Evolutionary conservation across 2,888 invertebrate species (phyloP).

Genomic region (Rhogogaster chlorosoma): DNA sequence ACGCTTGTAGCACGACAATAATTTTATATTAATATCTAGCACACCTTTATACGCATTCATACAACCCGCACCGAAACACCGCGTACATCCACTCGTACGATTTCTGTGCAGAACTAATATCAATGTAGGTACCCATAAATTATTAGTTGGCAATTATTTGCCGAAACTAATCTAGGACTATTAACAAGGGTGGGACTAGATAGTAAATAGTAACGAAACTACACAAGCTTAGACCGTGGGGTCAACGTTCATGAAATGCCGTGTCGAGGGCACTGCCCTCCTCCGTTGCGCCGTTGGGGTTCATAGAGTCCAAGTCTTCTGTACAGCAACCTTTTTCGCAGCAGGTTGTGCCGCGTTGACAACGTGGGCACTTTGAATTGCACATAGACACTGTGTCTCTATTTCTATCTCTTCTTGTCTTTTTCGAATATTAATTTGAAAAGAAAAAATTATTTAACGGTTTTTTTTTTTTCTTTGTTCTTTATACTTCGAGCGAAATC

Average conservation of each 20-base stretch:
- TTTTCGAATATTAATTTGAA: background rate
- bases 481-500: background rate
- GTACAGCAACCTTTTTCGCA: conserved; percentile 5
- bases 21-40: background rate
- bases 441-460: background rate
- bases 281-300: conserved; percentile 61
- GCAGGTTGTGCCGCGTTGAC: conserved; percentile 7
- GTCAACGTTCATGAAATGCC: conserved; percentile 54
- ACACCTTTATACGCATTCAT: background rate
- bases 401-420: background rate
- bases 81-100: background rate
- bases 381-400: conserved; percentile 30
- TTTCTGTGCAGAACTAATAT: background rate
- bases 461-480: background rate
- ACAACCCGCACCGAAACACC: background rate
- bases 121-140: background rate
- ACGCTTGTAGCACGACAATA: background rate
- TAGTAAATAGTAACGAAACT: background rate
- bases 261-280: conserved; percentile 59
- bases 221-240: background rate
- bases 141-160: background rate
- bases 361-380: conserved; percentile 30
- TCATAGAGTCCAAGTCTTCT: conserved; percentile 61
- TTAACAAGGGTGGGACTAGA: conserved; percentile 13
- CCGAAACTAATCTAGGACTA: conserved; percentile 7